Evolutionary conservation across 2,113 vertebrate genomes (phyloP).

Genomic region (Xiphorhynchus elegans): DNA sequence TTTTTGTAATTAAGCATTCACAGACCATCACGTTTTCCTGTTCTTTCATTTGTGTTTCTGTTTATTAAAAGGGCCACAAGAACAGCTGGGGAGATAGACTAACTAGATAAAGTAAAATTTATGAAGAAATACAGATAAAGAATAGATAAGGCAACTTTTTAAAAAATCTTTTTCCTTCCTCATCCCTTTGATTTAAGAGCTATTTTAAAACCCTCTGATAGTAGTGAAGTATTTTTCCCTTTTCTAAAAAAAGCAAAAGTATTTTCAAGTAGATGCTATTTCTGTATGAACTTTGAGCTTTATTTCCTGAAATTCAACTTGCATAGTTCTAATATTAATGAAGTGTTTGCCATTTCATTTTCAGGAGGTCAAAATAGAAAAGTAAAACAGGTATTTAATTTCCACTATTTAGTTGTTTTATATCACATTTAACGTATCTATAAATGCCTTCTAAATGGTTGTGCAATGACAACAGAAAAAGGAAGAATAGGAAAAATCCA

Average conservation of each 20-base stretch:
- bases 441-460: not conserved
- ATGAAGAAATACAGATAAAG: not conserved
- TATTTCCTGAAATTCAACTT: conserved; percentile 35
- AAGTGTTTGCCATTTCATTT: conserved; percentile 43
- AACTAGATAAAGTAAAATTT: not conserved
- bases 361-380: not conserved
- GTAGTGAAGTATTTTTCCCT: not conserved
- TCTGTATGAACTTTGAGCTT: not conserved
- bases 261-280: conserved; percentile 20
- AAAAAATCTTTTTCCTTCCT: not conserved
- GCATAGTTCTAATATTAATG: not conserved
- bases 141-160: not conserved
- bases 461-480: not conserved
- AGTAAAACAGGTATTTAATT: not conserved
- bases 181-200: not conserved
- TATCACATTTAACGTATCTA: not conserved
- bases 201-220: conserved; percentile 9
- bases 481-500: not conserved
- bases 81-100: not conserved
- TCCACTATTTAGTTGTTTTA: conserved; percentile 1
- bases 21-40: not conserved
- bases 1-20: not conserved
- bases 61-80: not conserved
- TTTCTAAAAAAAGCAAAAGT: not conserved
- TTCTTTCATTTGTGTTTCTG: not conserved